A percentile compares a stretch with the other conserved stretches of the same genome.
phyloP scores from a whole-genome alignment of 2,113 vertebrate genomes.

The Suricata suricatta region DNA sequence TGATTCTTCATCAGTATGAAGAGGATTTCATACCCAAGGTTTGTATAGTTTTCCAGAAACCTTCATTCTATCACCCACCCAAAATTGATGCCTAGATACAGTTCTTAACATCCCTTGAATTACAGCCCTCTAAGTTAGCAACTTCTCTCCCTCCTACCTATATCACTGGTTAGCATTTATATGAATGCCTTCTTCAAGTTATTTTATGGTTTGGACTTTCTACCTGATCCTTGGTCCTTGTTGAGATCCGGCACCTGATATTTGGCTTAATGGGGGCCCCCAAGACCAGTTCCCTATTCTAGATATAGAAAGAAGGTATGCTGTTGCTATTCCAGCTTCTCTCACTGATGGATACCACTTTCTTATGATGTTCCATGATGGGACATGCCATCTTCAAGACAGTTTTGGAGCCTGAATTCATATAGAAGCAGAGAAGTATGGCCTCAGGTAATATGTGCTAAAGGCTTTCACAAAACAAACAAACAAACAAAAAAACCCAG shows the following conservation, averaged over 20 bases:
- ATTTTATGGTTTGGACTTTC: background rate
- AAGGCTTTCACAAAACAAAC: background rate
- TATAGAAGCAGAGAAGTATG: background rate
- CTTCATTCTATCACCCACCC: background rate
- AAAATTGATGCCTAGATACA: background rate
- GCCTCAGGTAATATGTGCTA: background rate
- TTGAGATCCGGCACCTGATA: background rate
- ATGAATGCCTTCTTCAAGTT: background rate
- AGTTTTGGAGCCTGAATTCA: background rate
- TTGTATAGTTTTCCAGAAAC: background rate
- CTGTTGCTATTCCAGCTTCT: background rate
- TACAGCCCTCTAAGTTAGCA: background rate
- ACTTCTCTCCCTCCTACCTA: background rate
- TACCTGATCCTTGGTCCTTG: background rate
- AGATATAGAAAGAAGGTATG: background rate
- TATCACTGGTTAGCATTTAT: background rate
- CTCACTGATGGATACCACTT: background rate
- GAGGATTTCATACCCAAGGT: background rate
- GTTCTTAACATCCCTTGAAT: background rate
- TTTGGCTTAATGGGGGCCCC: background rate
- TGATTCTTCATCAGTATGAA: background rate
- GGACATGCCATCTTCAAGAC: background rate
- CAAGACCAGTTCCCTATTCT: background rate
- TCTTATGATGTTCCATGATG: background rate
- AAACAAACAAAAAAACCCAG: background rate